phyloP scores from a whole-genome alignment of 35 echinoderm and acorn worm genomes.

The Holothuria glaberrima region DNA sequence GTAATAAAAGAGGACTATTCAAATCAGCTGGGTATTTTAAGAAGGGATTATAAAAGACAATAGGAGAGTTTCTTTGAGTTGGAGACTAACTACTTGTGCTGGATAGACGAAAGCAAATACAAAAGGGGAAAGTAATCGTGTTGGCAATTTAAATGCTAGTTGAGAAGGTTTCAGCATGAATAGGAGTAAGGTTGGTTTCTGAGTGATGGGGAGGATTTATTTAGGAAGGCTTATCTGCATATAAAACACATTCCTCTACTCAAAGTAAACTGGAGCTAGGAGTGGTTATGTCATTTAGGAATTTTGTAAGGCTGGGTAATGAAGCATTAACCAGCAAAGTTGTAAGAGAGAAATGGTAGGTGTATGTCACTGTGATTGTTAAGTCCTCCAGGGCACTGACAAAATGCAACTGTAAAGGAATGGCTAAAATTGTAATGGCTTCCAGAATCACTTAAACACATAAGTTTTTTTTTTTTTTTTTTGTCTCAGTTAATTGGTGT shows the following conservation, averaged over 20 bases:
- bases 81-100: slow-evolving; percentile 36
- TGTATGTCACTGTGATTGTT: background rate
- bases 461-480: no score
- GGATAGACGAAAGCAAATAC: slow-evolving; percentile 20
- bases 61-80: slow-evolving; percentile 5
- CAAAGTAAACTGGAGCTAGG: slow-evolving; percentile 36
- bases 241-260: slow-evolving; percentile 53
- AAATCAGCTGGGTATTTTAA: slow-evolving; percentile 43
- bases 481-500: no score
- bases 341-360: background rate
- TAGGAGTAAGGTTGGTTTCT: slow-evolving; percentile 31
- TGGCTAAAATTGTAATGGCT: no score
- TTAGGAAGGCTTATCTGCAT: slow-evolving; percentile 41
- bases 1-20: slow-evolving; percentile 48
- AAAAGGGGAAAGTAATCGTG: slow-evolving; percentile 25
- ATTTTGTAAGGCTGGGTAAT: slow-evolving; percentile 8
- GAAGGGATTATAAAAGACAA: slow-evolving; percentile 59
- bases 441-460: no score
- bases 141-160: slow-evolving; percentile 8
- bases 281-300: slow-evolving; percentile 32
- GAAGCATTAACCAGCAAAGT: background rate
- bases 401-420: no score
- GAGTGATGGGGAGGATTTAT: slow-evolving; percentile 29
- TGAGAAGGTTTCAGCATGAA: slow-evolving; percentile 31
- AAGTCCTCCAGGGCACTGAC: no score